phyloP scores from a whole-genome alignment of 1,140 invertebrate genomes.

The Cotesia glomerata region DNA sequence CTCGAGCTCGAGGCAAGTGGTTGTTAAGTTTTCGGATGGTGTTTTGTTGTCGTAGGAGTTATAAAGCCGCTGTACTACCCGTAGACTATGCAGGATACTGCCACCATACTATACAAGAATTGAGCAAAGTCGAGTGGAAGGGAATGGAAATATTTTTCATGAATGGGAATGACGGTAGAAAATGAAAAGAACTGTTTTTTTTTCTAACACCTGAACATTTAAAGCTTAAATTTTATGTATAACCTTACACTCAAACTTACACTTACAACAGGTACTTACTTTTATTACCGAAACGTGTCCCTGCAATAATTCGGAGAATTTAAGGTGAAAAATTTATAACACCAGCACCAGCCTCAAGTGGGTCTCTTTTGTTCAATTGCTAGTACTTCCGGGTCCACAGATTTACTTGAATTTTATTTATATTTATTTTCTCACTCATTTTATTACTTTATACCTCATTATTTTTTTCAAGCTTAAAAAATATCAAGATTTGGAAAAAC shows the following conservation, averaged over 20 bases:
- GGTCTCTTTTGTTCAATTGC: background rate
- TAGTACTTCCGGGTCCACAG: background rate
- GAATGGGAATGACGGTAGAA: background rate
- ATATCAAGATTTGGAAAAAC: too few relatives aligned
- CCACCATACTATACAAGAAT: background rate
- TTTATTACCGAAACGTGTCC: constrained; percentile 57
- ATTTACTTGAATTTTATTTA: background rate
- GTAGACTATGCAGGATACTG: background rate
- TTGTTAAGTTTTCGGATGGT: too few relatives aligned
- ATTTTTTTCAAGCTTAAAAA: too few relatives aligned
- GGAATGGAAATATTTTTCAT: too few relatives aligned
- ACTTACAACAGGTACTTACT: constrained; percentile 37
- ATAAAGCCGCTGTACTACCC: too few relatives aligned
- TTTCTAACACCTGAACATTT: constrained; percentile 28
- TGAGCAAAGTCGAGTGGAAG: too few relatives aligned
- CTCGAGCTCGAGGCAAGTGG: too few relatives aligned
- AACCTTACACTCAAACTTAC: constrained; percentile 24
- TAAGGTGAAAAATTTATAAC: constrained; percentile 20
- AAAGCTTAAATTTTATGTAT: constrained; percentile 10
- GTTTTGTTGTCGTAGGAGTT: too few relatives aligned
- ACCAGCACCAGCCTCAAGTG: background rate
- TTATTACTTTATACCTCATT: too few relatives aligned
- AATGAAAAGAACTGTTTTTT: background rate
- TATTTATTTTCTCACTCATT: too few relatives aligned
- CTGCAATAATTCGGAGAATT: constrained; percentile 44